These are phyloP conservation scores for Eupithecia inturbata DNA, from an alignment of 2,888 invertebrate species.

Conservation along the genomic window DNA sequence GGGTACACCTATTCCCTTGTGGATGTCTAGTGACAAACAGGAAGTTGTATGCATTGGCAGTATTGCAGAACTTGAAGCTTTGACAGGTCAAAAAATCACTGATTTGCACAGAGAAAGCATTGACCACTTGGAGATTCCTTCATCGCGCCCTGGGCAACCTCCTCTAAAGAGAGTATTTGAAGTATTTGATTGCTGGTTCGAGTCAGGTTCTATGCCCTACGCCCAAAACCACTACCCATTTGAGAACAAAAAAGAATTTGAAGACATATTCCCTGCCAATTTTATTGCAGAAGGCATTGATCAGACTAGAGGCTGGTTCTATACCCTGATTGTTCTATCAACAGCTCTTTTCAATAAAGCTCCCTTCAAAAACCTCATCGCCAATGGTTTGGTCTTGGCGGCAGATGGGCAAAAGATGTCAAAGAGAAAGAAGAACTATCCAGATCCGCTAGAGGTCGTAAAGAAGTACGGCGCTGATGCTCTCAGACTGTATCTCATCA, in stretches of 20 bases:
- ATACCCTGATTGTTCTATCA: slow-evolving; percentile 98
- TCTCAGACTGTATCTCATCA: slow-evolving; percentile 96
- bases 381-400: slow-evolving; percentile 98
- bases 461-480: slow-evolving; percentile 98
- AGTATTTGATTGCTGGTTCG: slow-evolving; percentile 99
- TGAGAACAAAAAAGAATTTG: slow-evolving; percentile 94
- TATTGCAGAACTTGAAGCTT: slow-evolving; percentile 93
- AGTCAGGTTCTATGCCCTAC: slow-evolving; percentile 99
- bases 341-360: slow-evolving; percentile 98
- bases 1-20: slow-evolving; percentile 99
- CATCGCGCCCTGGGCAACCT: slow-evolving; percentile 91
- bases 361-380: slow-evolving; percentile 98
- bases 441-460: slow-evolving; percentile 96
- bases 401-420: slow-evolving; percentile 99
- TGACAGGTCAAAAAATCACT: slow-evolving; percentile 92
- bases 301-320: slow-evolving; percentile 99
- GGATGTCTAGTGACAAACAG: slow-evolving; percentile 95
- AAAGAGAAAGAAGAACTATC: slow-evolving; percentile 99
- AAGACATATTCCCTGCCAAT: slow-evolving; percentile 97
- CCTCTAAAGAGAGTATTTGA: slow-evolving; percentile 93
- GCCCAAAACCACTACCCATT: slow-evolving; percentile 99
- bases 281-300: slow-evolving; percentile 99
- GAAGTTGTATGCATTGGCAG: slow-evolving; percentile 98
- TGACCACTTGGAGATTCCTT: slow-evolving; percentile 97
- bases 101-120: slow-evolving; percentile 98